These are phyloP conservation scores for Axinella damicornis DNA, from an alignment of 37 sponge, comb jelly and placozoan species.

Conservation along the genomic window DNA sequence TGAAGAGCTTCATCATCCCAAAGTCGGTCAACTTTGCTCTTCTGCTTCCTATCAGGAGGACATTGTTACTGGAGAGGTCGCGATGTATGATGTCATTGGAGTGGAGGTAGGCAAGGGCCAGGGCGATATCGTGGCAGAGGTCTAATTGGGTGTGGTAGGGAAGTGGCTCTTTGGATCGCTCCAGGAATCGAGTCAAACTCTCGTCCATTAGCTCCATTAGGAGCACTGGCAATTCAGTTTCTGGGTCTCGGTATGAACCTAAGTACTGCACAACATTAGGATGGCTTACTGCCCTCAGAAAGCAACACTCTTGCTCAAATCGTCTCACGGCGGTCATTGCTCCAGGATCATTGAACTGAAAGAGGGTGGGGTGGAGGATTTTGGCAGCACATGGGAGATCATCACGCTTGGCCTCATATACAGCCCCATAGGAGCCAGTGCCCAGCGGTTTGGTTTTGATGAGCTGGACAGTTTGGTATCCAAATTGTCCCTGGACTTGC, in stretches of 20 bases:
- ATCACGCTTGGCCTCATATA: neutral
- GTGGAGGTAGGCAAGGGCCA: conserved; percentile 18
- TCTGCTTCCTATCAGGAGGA: neutral
- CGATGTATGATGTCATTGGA: neutral
- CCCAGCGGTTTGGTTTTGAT: neutral
- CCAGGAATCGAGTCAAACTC: neutral
- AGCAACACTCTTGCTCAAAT: neutral
- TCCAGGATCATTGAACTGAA: neutral
- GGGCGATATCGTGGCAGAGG: neutral
- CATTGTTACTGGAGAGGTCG: conserved; percentile 10
- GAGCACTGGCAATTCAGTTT: conserved; percentile 1
- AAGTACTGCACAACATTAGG: conserved; percentile 8
- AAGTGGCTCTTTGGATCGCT: neutral
- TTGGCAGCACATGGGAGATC: neutral
- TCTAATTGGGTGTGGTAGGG: neutral
- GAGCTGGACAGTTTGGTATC: neutral
- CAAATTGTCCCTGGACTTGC: too few species aligned
- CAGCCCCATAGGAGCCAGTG: neutral
- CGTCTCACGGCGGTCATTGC: neutral
- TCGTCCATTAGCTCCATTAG: conserved; percentile 19
- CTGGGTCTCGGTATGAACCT: neutral
- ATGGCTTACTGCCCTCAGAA: neutral
- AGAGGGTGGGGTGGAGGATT: neutral
- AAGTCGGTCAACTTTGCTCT: conserved; percentile 13
- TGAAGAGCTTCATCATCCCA: neutral